Evolutionary conservation across 2,797 vertebrate species (phyloP).

Genomic region (Acipenser ruthenus): DNA sequence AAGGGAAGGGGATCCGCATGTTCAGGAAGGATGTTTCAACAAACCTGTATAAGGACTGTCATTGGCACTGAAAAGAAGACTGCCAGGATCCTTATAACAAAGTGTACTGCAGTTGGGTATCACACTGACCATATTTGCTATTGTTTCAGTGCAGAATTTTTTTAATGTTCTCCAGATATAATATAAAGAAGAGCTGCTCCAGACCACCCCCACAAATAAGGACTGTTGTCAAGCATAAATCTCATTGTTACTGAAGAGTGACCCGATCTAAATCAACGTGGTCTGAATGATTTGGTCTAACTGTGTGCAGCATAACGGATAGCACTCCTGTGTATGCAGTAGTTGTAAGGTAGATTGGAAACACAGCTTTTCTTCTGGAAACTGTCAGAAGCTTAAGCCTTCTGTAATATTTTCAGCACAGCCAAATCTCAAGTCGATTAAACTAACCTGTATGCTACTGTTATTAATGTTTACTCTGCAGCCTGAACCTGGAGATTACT

Average conservation of each 20-base stretch:
- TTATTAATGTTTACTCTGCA: constrained; percentile 98
- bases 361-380: constrained; percentile 61
- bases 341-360: constrained; percentile 74
- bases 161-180: constrained; percentile 33
- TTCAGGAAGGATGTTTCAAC: constrained; percentile 25
- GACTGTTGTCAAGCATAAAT: constrained; percentile 15
- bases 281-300: constrained; percentile 45
- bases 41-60: constrained; percentile 29
- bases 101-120: constrained; percentile 29
- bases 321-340: constrained; percentile 76
- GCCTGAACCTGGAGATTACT: constrained; percentile 96
- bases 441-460: constrained; percentile 95
- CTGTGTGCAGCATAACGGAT: constrained; percentile 56
- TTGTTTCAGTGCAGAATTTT: constrained; percentile 4
- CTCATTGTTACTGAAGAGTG: constrained; percentile 33
- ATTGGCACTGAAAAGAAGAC: constrained; percentile 15
- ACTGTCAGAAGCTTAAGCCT: constrained; percentile 36
- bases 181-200: constrained; percentile 28
- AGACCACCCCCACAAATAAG: constrained; percentile 26
- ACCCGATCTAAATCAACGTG: constrained; percentile 38
- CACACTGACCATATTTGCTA: constrained; percentile 21
- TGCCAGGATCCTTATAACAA: constrained; percentile 44
- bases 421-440: constrained; percentile 83
- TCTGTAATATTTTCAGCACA: constrained; percentile 61
- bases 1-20: constrained; percentile 32